phyloP scores from a whole-genome alignment of 2,888 invertebrate species.

The Thysanoteuthis rhombus region DNA sequence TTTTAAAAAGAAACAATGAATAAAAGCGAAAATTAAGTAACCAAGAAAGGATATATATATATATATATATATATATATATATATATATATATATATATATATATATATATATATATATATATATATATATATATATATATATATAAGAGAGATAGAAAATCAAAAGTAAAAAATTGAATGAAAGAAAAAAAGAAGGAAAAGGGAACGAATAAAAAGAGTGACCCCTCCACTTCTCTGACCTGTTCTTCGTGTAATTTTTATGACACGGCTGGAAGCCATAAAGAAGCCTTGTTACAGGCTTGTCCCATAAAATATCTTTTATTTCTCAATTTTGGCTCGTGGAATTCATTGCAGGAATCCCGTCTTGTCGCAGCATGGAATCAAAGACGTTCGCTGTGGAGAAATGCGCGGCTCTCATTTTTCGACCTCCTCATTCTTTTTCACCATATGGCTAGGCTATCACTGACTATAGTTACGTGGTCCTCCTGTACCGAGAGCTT shows the following conservation, averaged over 20 bases:
- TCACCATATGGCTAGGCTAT: neutral
- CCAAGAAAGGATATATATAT: neutral
- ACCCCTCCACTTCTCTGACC: neutral
- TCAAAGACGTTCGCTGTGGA: neutral
- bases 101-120: too few species aligned
- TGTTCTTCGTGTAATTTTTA: neutral
- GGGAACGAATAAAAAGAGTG: neutral
- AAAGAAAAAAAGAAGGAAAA: neutral
- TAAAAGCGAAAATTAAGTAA: neutral
- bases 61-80: neutral
- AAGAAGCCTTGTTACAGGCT: conserved; percentile 12
- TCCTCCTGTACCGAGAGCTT: neutral
- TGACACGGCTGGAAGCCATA: neutral
- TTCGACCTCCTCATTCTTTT: neutral
- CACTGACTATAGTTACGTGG: neutral
- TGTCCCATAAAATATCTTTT: conserved; percentile 12
- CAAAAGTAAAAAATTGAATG: neutral
- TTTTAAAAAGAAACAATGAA: neutral
- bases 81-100: neutral
- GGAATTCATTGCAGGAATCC: neutral
- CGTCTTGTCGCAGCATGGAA: neutral
- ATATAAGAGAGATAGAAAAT: neutral
- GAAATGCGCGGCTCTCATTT: neutral
- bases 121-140: neutral
- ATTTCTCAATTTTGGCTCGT: neutral